Evolutionary conservation across 2,797 vertebrate species (phyloP), one percentile per base, ranked within the genome.

Genomic region (Myoxocephalus aenaeus): DNA sequence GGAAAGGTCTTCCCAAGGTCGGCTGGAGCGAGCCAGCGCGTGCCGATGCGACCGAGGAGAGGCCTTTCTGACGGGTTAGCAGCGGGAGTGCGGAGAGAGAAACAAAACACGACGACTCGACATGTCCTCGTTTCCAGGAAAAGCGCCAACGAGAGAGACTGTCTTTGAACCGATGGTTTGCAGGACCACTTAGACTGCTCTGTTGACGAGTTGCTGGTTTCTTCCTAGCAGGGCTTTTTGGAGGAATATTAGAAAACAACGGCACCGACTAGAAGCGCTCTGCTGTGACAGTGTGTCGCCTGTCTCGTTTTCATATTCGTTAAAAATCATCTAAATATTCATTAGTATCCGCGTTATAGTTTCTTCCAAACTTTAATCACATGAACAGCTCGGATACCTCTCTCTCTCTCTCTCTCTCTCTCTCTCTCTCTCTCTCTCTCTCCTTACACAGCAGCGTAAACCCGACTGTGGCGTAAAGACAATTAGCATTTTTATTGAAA

Each of bases 401-500:
- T 48, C 22, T 15, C 44, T 57, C 29, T 20, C 25, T 70, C 15
- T 70, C 42, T 59, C 69, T 58, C 25, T 65, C 66, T 66, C 38
- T 40, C 38, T 64, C 12, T 64, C 27, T 46, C 22, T 15, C 42
- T 57, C 34, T 20, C 29, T 70, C 15, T 70, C 51, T 56, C 66
- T 61, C 40, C 13, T 42, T 81, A 17, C 53, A 40, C 7, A 38
- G 51, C 70, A 29, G 73, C 66, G 81, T 79, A 87, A 92, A 89
- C 87, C 84, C 86, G 73, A 85, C 83, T 80, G 75, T 68, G 75
- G 83, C 85, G 79, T 88, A 82, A 83, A 90, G 89, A 90, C 91
- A 90, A 94, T 93, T 92, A 93, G 88, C 93, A 93, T 94, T 92
- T 93, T 93, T 93, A 93, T 94, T 92, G 90, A 92, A 93, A 94